Conservation (phyloP, 2,113 vertebrate species). For the Muntiacus reevesi region DNA sequence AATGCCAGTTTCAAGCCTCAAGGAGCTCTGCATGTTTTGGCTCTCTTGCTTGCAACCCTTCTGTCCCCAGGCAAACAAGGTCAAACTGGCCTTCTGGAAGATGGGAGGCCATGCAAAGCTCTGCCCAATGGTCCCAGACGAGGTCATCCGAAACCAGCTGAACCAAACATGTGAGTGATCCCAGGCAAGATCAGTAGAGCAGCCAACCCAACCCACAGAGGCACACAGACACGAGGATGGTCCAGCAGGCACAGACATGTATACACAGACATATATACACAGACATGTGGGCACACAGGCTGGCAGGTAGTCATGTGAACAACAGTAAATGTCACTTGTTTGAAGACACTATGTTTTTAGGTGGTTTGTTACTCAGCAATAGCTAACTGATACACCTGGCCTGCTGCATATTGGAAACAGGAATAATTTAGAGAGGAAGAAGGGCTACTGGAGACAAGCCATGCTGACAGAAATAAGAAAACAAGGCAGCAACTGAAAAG, state of each 20-base stretch:
- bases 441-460: background rate
- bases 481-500: background rate
- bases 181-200: background rate
- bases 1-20: background rate
- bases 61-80: background rate
- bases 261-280: background rate
- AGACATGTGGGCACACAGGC: background rate
- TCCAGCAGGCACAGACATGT: background rate
- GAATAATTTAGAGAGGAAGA: background rate
- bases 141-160: background rate
- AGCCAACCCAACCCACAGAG: background rate
- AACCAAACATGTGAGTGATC: background rate
- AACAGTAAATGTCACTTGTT: background rate
- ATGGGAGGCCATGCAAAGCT: background rate
- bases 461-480: background rate
- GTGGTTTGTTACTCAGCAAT: background rate
- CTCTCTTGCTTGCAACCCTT: background rate
- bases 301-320: rapidly evolving
- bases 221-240: background rate
- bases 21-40: background rate
- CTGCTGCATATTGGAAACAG: background rate
- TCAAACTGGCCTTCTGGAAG: background rate
- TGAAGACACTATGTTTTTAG: background rate
- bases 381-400: background rate
- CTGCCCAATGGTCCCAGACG: too few relatives aligned